Percentiles rank a stretch among this genome's conserved stretches.
phyloP scores from a whole-genome alignment of 1,140 invertebrate species.

The Octopus bimaculoides region DNA sequence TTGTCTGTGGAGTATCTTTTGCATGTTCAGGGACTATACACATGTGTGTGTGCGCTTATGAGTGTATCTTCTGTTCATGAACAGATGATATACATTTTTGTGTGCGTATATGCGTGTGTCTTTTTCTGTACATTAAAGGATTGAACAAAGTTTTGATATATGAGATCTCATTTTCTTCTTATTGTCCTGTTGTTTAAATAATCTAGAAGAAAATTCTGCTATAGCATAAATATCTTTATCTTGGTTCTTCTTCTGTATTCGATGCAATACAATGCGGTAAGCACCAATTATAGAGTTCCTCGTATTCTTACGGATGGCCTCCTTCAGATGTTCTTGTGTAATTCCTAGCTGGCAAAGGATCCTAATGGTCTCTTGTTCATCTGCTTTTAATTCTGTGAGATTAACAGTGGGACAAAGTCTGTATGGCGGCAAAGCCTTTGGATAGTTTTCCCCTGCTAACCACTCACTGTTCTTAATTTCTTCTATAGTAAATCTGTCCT shows the following conservation, averaged over 20 bases:
- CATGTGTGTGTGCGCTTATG: too few relatives aligned
- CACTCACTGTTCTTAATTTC: slow-evolving; percentile 61
- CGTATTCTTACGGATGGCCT: slow-evolving; percentile 57
- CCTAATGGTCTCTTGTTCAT: slow-evolving; percentile 55
- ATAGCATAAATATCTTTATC: background rate
- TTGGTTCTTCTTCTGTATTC: slow-evolving; percentile 51
- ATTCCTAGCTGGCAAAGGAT: slow-evolving; percentile 62
- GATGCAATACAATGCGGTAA: slow-evolving; percentile 65
- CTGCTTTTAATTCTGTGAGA: slow-evolving; percentile 36
- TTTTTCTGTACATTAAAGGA: background rate
- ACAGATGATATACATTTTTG: too few relatives aligned
- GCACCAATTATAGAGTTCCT: slow-evolving; percentile 63
- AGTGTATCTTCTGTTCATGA: too few relatives aligned
- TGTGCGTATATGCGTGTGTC: background rate
- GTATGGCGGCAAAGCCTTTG: slow-evolving; percentile 46
- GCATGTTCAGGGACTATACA: too few relatives aligned
- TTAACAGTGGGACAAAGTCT: slow-evolving; percentile 38
- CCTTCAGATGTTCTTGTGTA: slow-evolving; percentile 58
- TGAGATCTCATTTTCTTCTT: slow-evolving; percentile 3
- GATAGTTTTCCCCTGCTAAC: slow-evolving; percentile 57
- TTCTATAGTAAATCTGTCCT: slow-evolving; percentile 58
- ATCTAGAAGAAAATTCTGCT: background rate
- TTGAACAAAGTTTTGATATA: background rate
- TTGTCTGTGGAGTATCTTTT: too few relatives aligned
- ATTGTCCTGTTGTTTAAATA: background rate